phyloP scores from a whole-genome alignment of 2,888 invertebrate species.

The Schizaphis graminum region DNA sequence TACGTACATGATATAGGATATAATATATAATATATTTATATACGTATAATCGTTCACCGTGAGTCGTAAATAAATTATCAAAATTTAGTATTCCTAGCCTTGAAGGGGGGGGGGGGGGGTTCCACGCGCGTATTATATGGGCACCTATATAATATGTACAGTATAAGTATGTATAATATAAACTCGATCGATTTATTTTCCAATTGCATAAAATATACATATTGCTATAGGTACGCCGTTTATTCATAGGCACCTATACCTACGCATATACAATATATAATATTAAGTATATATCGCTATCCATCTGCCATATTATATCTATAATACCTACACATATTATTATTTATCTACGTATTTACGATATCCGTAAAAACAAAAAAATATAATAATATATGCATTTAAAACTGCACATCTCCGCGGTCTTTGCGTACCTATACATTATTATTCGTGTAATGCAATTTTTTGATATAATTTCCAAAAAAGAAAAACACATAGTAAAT shows the following conservation, averaged over 20 bases:
- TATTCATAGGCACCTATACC: neutral
- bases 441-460: neutral
- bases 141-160: neutral
- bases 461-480: neutral
- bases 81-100: slow-evolving; percentile 30
- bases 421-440: neutral
- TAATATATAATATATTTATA: slow-evolving; percentile 15
- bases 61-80: slow-evolving; percentile 45
- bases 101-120: too few relatives aligned
- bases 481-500: neutral
- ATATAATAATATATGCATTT: neutral
- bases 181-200: slow-evolving; percentile 41
- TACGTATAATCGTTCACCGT: slow-evolving; percentile 32
- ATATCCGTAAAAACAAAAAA: neutral
- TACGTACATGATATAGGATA: neutral
- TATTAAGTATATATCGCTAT: neutral
- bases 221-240: neutral
- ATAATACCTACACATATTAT: neutral
- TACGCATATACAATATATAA: neutral
- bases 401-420: neutral
- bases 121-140: neutral
- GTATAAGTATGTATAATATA: neutral
- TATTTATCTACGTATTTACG: neutral
- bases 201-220: slow-evolving; percentile 32
- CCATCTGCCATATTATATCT: slow-evolving; percentile 9